Evolutionary conservation across 2,797 vertebrate genomes (phyloP).

Genomic region (Holocentrus rufus): DNA sequence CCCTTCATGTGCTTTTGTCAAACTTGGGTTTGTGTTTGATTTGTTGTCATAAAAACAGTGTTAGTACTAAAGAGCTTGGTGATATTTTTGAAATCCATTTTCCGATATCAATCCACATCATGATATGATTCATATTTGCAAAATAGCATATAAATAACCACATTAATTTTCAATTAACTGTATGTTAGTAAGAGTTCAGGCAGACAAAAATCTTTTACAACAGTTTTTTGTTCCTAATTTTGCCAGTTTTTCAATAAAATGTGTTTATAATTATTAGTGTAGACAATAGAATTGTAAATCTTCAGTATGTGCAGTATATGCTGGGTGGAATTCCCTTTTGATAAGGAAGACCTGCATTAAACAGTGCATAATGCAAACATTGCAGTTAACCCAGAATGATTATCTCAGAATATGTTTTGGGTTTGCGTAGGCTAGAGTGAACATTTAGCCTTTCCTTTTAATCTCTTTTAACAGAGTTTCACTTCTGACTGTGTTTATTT

Average conservation of each 20-base stretch:
- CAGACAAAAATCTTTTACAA: too few species aligned
- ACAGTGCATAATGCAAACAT: not conserved
- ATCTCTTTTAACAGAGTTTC: not conserved
- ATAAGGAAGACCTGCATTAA: not conserved
- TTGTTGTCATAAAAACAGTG: not conserved
- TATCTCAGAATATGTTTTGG: not conserved
- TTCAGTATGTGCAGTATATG: too few species aligned
- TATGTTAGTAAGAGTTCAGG: too few species aligned
- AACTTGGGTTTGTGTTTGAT: not conserved
- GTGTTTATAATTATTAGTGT: too few species aligned
- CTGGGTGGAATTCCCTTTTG: not conserved
- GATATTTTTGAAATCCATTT: too few species aligned
- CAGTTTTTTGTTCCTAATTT: too few species aligned
- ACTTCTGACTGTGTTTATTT: conserved; percentile 18
- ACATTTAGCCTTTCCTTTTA: conserved; percentile 20
- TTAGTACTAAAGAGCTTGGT: not conserved
- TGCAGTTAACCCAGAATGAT: not conserved
- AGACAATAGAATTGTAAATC: too few species aligned
- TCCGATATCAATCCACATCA: too few species aligned
- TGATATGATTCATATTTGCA: too few species aligned
- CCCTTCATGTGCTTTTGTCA: not conserved
- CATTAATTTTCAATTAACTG: too few species aligned
- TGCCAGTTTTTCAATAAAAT: too few species aligned
- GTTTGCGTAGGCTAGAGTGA: not conserved
- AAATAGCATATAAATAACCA: too few species aligned